A percentile compares a stretch with the other conserved stretches of the same genome.
Evolutionary conservation across 2,888 invertebrate genomes (phyloP).

Genomic region (Netelia melanura): DNA sequence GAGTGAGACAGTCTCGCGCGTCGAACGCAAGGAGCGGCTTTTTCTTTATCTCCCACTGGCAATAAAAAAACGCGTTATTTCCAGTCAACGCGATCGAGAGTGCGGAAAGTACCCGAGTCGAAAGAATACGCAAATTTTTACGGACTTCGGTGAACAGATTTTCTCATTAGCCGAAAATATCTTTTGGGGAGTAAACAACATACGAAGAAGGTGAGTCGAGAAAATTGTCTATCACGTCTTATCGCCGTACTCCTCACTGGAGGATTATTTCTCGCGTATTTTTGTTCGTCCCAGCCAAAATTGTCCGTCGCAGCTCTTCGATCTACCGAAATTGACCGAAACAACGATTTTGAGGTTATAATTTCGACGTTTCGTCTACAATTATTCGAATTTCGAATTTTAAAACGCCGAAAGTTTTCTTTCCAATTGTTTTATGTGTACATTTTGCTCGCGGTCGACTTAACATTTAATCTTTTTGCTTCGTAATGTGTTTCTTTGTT

Average conservation of each 20-base stretch:
- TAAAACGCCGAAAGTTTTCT: too few relatives aligned
- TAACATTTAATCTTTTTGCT: not conserved
- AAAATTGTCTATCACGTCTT: conserved; percentile 6
- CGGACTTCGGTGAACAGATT: not conserved
- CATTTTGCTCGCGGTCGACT: not conserved
- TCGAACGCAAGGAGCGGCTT: conserved; percentile 64
- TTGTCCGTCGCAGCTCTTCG: not conserved
- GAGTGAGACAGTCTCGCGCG: conserved; percentile 36
- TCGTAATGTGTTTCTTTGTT: not conserved
- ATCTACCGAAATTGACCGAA: not conserved
- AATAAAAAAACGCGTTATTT: conserved; percentile 17
- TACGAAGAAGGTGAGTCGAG: conserved; percentile 15
- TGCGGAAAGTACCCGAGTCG: conserved; percentile 14
- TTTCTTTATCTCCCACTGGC: conserved; percentile 43
- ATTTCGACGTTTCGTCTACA: not conserved
- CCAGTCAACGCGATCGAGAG: not conserved
- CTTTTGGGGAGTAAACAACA: conserved; percentile 14
- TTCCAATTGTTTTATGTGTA: too few relatives aligned
- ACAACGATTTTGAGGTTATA: not conserved
- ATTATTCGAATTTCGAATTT: not conserved
- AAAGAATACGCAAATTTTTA: conserved; percentile 5
- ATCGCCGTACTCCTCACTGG: not conserved
- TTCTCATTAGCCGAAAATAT: conserved; percentile 15
- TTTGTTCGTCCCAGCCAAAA: not conserved
- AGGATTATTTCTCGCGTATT: conserved; percentile 1